Percentiles rank a stretch among this genome's conserved stretches.
These are phyloP conservation scores for Ascidia mentula DNA, from an alignment of 23 tunicate species.

Conservation along the genomic window DNA sequence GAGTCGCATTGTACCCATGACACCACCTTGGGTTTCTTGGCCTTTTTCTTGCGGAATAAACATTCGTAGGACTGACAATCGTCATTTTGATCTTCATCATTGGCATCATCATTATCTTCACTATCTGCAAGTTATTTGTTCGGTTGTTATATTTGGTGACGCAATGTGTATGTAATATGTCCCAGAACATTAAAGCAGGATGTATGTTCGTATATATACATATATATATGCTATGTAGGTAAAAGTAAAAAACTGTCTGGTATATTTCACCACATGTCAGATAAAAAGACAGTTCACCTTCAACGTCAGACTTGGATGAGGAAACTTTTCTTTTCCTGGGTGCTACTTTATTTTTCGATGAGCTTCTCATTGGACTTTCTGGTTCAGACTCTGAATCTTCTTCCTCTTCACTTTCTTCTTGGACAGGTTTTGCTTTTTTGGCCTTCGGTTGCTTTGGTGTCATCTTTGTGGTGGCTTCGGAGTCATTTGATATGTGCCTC, in stretches of 20 bases:
- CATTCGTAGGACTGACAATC: constrained; percentile 43
- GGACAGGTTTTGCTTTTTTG: not conserved
- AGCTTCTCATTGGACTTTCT: not conserved
- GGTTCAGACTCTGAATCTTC: not conserved
- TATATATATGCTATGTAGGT: too few relatives aligned
- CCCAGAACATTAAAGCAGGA: too few relatives aligned
- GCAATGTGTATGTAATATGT: too few relatives aligned
- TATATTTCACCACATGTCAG: too few relatives aligned
- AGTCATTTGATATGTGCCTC: not conserved
- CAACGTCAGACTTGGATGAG: not conserved
- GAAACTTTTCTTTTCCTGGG: not conserved
- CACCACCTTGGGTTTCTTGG: constrained; percentile 8
- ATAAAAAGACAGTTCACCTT: too few relatives aligned
- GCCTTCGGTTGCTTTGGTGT: not conserved
- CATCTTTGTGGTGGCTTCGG: not conserved
- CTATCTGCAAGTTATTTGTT: too few relatives aligned
- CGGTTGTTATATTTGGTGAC: too few relatives aligned
- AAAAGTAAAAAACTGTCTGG: too few relatives aligned
- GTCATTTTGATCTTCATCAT: constrained; percentile 21
- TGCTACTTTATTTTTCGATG: not conserved
- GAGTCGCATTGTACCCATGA: constrained; percentile 82
- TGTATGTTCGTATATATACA: too few relatives aligned
- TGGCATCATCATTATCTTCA: not conserved
- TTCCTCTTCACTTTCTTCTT: not conserved
- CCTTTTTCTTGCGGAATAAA: not conserved